phyloP scores from a whole-genome alignment of 2,113 vertebrate genomes.

The Polypterus bichir region DNA sequence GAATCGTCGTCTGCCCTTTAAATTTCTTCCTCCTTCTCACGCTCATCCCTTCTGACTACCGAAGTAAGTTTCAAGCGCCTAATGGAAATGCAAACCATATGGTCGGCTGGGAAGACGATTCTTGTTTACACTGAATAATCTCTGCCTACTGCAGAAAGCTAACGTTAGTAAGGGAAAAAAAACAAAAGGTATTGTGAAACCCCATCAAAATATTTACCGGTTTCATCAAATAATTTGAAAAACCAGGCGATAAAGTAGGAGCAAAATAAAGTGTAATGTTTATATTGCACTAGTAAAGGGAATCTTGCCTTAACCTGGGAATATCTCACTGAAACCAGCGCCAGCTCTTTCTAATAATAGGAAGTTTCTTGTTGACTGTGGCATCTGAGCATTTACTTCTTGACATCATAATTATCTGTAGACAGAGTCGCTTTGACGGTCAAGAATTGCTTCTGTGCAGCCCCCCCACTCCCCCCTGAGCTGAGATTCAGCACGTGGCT shows the following conservation, averaged over 20 bases:
- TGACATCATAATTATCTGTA: no score
- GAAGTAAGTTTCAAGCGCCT: not conserved
- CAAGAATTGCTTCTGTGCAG: no score
- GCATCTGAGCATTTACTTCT: no score
- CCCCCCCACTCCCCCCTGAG: no score
- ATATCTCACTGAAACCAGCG: not conserved
- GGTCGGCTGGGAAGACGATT: not conserved
- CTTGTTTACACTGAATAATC: not conserved
- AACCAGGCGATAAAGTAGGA: conserved; percentile 6
- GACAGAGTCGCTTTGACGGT: no score
- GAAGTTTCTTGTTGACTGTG: no score
- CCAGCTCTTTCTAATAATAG: no score
- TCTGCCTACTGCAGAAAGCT: not conserved
- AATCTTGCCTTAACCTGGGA: conserved; percentile 23
- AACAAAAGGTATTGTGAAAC: no score
- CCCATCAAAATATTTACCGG: not conserved
- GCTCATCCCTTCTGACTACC: not conserved
- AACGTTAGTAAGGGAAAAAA: not conserved
- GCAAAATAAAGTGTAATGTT: conserved; percentile 4
- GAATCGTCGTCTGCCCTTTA: conserved; percentile 3
- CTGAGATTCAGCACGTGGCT: no score
- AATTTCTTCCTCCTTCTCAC: conserved; percentile 5
- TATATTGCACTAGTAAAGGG: conserved; percentile 11
- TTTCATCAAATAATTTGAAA: not conserved
- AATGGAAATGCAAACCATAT: conserved; percentile 7